phyloP scores from a whole-genome alignment of 1,140 invertebrate genomes.

The Marisa cornuarietis region DNA sequence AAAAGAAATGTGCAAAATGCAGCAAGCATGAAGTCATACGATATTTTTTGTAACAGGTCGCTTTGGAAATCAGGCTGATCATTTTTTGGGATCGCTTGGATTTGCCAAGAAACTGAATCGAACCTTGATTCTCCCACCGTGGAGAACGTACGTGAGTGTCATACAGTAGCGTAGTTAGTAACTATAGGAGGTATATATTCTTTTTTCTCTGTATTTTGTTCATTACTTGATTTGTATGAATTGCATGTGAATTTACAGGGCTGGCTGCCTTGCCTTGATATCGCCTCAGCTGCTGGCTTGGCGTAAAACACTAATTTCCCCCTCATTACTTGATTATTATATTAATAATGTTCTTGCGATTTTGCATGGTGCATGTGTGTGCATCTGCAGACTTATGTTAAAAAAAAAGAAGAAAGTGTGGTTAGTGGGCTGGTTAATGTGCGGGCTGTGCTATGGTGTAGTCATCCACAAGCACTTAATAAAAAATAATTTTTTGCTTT shows the following conservation, averaged over 20 bases:
- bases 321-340: too few species aligned
- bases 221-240: too few species aligned
- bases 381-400: too few species aligned
- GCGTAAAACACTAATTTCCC: too few species aligned
- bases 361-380: not conserved
- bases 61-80: conserved; percentile 92
- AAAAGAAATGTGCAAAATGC: not conserved
- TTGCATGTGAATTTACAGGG: too few species aligned
- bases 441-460: not conserved
- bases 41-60: conserved; percentile 57
- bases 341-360: too few species aligned
- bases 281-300: too few species aligned
- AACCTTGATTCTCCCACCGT: conserved; percentile 90
- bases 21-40: not conserved
- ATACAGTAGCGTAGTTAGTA: not conserved
- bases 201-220: not conserved
- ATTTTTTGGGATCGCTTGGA: conserved; percentile 88
- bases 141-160: conserved; percentile 66
- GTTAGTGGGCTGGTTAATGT: not conserved
- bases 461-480: not conserved
- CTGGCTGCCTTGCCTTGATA: too few species aligned
- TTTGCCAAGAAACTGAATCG: conserved; percentile 91
- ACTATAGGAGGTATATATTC: not conserved
- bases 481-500: not conserved
- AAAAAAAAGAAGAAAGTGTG: not conserved